A percentile compares a stretch with the other conserved stretches of the same genome.
These are phyloP conservation scores for Heliconius nattereri DNA, from an alignment of 1,140 invertebrate genomes.

Conservation along the genomic window DNA sequence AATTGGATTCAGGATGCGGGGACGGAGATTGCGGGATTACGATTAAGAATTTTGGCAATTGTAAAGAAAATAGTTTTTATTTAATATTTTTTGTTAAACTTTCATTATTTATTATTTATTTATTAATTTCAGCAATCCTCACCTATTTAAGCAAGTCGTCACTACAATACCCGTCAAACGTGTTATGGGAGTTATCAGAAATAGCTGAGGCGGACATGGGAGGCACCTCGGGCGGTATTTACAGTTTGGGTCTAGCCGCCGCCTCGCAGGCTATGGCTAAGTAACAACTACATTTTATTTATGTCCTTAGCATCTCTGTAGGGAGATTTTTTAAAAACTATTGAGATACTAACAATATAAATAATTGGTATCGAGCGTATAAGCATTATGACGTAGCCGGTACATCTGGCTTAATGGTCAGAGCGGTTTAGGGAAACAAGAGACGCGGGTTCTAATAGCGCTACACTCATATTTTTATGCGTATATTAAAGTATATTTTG, in stretches of 20 bases:
- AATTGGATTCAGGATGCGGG: slow-evolving; percentile 88
- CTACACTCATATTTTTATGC: too few relatives aligned
- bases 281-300: slow-evolving; percentile 40
- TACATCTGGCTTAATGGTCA: too few relatives aligned
- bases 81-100: neutral
- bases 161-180: slow-evolving; percentile 62
- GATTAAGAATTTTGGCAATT: slow-evolving; percentile 84
- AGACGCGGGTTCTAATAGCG: too few relatives aligned
- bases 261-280: slow-evolving; percentile 76
- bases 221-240: slow-evolving; percentile 87
- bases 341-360: too few relatives aligned
- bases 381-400: too few relatives aligned
- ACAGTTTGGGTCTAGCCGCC: slow-evolving; percentile 87
- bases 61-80: slow-evolving; percentile 52
- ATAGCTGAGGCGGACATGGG: slow-evolving; percentile 86
- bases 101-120: neutral
- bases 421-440: too few relatives aligned
- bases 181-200: slow-evolving; percentile 81
- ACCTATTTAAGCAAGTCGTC: slow-evolving; percentile 61
- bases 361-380: too few relatives aligned
- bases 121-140: slow-evolving; percentile 48
- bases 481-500: too few relatives aligned
- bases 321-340: neutral
- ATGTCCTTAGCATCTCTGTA: neutral
- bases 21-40: slow-evolving; percentile 93